Evolutionary conservation across 1,140 invertebrate genomes (phyloP).

Genomic region (Capitella teleta): DNA sequence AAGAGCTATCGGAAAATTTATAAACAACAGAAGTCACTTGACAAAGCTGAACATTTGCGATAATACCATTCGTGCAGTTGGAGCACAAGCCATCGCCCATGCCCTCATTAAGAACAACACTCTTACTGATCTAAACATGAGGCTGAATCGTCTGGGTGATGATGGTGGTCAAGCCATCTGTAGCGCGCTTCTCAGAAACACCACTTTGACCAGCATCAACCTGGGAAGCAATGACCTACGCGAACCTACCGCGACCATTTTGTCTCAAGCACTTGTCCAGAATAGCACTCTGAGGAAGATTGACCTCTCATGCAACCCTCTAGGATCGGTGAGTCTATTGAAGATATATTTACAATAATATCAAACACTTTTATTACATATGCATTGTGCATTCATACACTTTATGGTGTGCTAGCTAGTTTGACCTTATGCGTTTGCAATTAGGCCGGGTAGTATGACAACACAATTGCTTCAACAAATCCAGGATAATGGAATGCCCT

Average conservation of each 20-base stretch:
- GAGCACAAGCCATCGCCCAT: slow-evolving; percentile 40
- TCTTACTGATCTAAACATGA: slow-evolving; percentile 27
- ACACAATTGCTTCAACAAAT: too few species aligned
- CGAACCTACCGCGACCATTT: slow-evolving; percentile 34
- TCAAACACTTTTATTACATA: too few species aligned
- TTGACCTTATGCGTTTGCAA: too few species aligned
- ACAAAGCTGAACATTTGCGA: slow-evolving; percentile 34
- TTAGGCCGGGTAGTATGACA: too few species aligned
- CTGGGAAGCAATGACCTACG: slow-evolving; percentile 37
- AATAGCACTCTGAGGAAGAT: slow-evolving; percentile 29
- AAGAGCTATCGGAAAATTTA: slow-evolving; percentile 38
- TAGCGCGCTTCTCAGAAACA: slow-evolving; percentile 31
- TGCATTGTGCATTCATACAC: too few species aligned
- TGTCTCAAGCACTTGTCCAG: slow-evolving; percentile 35
- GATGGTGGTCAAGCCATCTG: slow-evolving; percentile 33
- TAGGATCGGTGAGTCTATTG: slow-evolving; percentile 36
- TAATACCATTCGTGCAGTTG: slow-evolving; percentile 33
- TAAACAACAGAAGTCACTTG: slow-evolving; percentile 38
- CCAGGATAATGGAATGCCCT: too few species aligned
- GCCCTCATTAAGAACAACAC: slow-evolving; percentile 37
- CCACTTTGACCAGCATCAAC: slow-evolving; percentile 31
- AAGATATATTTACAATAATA: too few species aligned
- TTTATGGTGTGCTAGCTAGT: too few species aligned
- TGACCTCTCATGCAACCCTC: slow-evolving; percentile 37
- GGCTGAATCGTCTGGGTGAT: slow-evolving; percentile 38